Evolutionary conservation across 2,113 vertebrate species (phyloP).

Genomic region (Columba livia): DNA sequence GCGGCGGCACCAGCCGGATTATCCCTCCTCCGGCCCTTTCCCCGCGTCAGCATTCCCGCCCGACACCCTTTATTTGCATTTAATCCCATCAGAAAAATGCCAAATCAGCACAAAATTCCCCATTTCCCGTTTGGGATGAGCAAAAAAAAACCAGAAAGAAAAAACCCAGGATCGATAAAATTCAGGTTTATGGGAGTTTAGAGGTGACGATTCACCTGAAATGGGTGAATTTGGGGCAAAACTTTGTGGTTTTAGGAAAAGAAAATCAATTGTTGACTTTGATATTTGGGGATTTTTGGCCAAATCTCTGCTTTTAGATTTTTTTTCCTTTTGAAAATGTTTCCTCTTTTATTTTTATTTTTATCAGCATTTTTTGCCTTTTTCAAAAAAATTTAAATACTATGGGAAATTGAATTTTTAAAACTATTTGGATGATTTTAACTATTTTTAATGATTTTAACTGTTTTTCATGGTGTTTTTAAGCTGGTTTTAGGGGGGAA

Average conservation of each 20-base stretch:
- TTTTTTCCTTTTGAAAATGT: too few species aligned
- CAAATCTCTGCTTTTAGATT: not conserved
- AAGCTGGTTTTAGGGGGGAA: accelerated
- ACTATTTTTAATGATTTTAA: not conserved
- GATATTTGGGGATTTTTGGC: not conserved
- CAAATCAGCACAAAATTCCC: not conserved
- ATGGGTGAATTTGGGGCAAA: not conserved
- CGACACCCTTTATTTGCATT: not conserved
- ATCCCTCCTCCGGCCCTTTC: not conserved
- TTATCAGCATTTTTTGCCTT: too few species aligned
- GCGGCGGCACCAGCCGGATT: not conserved
- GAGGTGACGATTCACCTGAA: accelerated
- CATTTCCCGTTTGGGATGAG: accelerated
- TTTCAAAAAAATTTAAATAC: too few species aligned
- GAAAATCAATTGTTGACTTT: accelerated
- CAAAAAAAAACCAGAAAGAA: not conserved
- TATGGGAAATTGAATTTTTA: accelerated
- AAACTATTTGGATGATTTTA: too few species aligned
- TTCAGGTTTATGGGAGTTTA: accelerated
- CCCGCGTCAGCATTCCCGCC: slow-evolving; percentile 12
- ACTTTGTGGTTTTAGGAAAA: not conserved
- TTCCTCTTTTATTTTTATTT: too few species aligned
- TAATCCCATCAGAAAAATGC: not conserved
- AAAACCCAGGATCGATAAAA: accelerated
- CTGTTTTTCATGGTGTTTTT: not conserved